These are phyloP conservation scores for Sycon ciliatum DNA, from an alignment of 37 sponge, comb jelly and placozoan species.

Conservation along the genomic window DNA sequence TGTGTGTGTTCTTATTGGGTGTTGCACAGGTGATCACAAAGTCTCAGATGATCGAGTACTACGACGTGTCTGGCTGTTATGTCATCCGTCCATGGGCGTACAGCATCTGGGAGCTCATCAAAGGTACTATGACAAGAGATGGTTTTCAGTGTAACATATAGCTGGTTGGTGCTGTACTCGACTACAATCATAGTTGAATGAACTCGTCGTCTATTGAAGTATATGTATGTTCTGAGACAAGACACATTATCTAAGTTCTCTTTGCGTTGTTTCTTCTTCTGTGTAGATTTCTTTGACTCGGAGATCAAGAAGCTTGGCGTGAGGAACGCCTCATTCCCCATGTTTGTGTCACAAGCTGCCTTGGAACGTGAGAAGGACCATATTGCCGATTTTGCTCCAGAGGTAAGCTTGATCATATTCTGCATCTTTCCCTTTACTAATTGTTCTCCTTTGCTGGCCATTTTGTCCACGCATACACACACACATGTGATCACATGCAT, in stretches of 20 bases:
- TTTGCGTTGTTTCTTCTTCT: not conserved
- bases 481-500: no score
- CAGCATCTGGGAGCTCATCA: slow-evolving; percentile 89
- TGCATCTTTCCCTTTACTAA: no score
- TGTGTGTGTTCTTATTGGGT: no score
- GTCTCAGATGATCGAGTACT: slow-evolving; percentile 99
- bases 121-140: slow-evolving; percentile 49
- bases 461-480: not conserved
- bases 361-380: slow-evolving; percentile 91
- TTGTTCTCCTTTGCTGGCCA: not conserved
- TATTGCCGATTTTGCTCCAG: slow-evolving; percentile 98
- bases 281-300: slow-evolving; percentile 70
- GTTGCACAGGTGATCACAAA: slow-evolving; percentile 72
- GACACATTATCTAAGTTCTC: not conserved
- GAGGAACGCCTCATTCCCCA: slow-evolving; percentile 90
- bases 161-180: not conserved
- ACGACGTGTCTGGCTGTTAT: slow-evolving; percentile 98
- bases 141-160: not conserved
- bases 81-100: slow-evolving; percentile 93
- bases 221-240: not conserved
- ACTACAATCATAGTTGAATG: not conserved
- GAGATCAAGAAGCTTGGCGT: slow-evolving; percentile 89
- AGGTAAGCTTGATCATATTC: no score
- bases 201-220: not conserved
- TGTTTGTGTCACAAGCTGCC: slow-evolving; percentile 91